phyloP scores from a whole-genome alignment of 2,113 vertebrate species.

The Myrmophylax atrothorax region DNA sequence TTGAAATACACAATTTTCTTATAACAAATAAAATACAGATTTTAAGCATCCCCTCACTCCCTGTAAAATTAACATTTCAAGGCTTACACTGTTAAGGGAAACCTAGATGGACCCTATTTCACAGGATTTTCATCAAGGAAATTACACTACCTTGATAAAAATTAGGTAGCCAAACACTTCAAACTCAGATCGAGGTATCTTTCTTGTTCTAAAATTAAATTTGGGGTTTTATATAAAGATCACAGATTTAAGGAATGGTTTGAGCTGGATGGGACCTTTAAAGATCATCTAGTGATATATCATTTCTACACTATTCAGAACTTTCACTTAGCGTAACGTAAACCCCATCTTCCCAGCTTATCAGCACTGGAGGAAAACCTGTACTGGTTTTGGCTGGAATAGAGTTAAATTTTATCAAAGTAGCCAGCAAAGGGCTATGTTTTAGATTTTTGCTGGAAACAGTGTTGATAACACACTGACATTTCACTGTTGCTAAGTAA shows the following conservation, averaged over 20 bases:
- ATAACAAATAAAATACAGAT: background rate
- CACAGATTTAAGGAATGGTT: background rate
- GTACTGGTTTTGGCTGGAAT: background rate
- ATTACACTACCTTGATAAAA: background rate
- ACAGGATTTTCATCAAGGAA: background rate
- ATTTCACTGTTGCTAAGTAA: background rate
- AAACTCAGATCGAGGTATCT: background rate
- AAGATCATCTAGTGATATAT: background rate
- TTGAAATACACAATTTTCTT: background rate
- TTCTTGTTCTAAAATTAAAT: background rate
- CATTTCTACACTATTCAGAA: background rate
- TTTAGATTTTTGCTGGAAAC: background rate
- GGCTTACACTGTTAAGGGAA: background rate
- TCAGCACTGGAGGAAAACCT: background rate
- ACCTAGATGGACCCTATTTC: background rate
- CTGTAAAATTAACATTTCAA: background rate
- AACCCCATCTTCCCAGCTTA: background rate
- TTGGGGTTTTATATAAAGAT: background rate
- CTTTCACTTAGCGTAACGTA: background rate
- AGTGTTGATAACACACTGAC: background rate
- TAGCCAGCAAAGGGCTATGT: background rate
- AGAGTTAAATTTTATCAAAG: background rate
- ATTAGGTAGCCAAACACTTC: background rate
- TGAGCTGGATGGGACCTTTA: background rate
- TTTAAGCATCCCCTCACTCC: background rate